Base-by-base conservation (phyloP, 2,888 invertebrate species). In the Colostygia pectinataria region DNA sequence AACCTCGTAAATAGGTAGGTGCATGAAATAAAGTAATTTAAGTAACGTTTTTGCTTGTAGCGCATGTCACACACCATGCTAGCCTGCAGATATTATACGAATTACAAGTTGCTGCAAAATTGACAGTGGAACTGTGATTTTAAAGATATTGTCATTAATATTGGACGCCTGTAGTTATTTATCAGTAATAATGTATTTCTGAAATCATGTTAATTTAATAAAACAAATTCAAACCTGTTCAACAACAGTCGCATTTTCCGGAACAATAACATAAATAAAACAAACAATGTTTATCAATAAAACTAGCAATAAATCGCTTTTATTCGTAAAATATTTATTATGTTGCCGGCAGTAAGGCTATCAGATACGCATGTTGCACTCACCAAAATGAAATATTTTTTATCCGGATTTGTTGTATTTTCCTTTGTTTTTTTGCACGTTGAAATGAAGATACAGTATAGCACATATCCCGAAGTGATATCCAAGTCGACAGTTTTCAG, bases 271-370 rank as follows among this genome's bases (percentile, higher is more conserved):
- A 39, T 27, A 46, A 45, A 51, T 10, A 32, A 31, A 34, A 38
- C 36, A 38, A 45, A 52, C 50, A 56, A 53, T 59, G 52, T 47
- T 56, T 59, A 59, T 58, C 64, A 66, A 70, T 71, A 64, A 70
- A 66, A 65, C 42, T 31, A 25, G 38, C 37, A 43, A 61, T 67
- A 57, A 65, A 63, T 55, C 47, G 52, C 59, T 52, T 66, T 64
- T 68, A 63, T 63, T 50, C 43, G 45, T 47, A 51, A 42, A 39
- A 60, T 57, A 59, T 71, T 67, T 71, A 72, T 68, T 61, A 55
- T 57, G 33, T 53, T 57, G 51, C 53, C 41, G 25, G 41, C 41
- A 10, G 36, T 41, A 50, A 42, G 37, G 47, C 47, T 15, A 45
- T 55, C 41, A 28, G 32, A 53, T 57, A 66, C 65, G 59, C 50